Base-by-base conservation (phyloP, 1,140 invertebrate species). In the Brachionus rotundiformis region DNA sequence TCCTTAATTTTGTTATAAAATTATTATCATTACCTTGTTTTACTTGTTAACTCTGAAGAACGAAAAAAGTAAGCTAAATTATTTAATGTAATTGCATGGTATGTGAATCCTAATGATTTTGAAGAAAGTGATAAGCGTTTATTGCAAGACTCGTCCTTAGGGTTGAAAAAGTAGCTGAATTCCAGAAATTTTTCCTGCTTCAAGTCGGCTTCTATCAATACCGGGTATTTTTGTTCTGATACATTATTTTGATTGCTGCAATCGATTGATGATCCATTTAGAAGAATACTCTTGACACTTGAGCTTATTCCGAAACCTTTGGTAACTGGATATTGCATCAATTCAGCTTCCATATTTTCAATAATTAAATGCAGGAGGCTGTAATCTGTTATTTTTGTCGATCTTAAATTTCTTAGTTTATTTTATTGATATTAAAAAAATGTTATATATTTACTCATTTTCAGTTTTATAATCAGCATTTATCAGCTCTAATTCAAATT, bases 11-110 rank as follows among this genome's bases (percentile, higher is more conserved):
- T 4, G 3, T 5, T 5, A 54, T 19, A n/a, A 29, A 19, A 54
- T 19, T 29, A 31, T 29, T n/a, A n/a, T 10, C 13, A 65, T 3
- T 44, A 73, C 68, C 25, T 73, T 44, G 16, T 59, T 54, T 59
- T 47, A 27, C 29, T 31, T 1, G 44, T n/a, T 19, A 31, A 65
- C 23, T 44, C 39, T 19, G 59, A 11, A 5, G 61, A 25, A 23
- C 54, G 81, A 31, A 82, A 82, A 61, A 68, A 82, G 19, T 71
- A 33, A n/a, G 54, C 41, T 16, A 71, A n/a, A n/a, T 82, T 82
- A 27, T 82, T 82, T 6, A 82, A 5, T 16, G 81, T 82, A 6
- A 36, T 29, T 1, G 81, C 81, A 59, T 82, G 39, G 39, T 82
- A 82, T n/a, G 33, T 39, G 25, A 82, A 49, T 49, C 31, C 13